Base-by-base conservation (phyloP, 2,113 vertebrate species). In the Gulo gulo region DNA sequence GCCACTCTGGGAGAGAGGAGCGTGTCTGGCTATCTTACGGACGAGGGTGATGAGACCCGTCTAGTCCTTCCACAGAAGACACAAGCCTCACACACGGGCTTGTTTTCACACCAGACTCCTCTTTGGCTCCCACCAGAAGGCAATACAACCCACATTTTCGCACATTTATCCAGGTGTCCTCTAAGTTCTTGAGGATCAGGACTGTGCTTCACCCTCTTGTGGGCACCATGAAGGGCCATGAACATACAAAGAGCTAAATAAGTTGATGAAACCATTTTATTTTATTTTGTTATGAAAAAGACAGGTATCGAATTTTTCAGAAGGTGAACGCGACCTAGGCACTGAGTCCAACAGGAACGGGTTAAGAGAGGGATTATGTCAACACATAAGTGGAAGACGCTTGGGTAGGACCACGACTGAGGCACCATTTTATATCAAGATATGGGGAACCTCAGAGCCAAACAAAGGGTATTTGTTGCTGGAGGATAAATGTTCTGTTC, bases 391-490 rank as follows among this genome's bases (percentile, higher is more conserved):
- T 29, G 34, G 63, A 76, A 71, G 92, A 71, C 14, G 82, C 34
- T 50, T 81, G 23, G 15, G 39, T 71, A 55, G 63, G 12, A 39
- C 88, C 92, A 59, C 39, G 86, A 16, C 39, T 34, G 13, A 96
- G 39, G 67, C 39, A 50, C 29, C 86, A 94, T 45, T n/a, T 91
- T 20, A 73, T 96, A 93, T 88, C 9, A 91, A 97, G 86, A 34
- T 52, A 31, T 1, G 63, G 71, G 92, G 91, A n/a, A 61, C 71
- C 88, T 63, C 39, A 83, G 90, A 96, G 50, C 83, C 73, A 84
- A 95, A 85, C 52, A 97, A 93, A 94, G 95, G 31, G 20, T 76
- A 42, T 88, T 95, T 95, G 82, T 89, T 95, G 34, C 47, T 90
- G 92, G 76, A 91, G 36, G 63, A 67, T 73, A 67, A 92, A 92